Evolutionary conservation across 2,888 invertebrate genomes (phyloP).

Genomic region (Campaea margaritaria): DNA sequence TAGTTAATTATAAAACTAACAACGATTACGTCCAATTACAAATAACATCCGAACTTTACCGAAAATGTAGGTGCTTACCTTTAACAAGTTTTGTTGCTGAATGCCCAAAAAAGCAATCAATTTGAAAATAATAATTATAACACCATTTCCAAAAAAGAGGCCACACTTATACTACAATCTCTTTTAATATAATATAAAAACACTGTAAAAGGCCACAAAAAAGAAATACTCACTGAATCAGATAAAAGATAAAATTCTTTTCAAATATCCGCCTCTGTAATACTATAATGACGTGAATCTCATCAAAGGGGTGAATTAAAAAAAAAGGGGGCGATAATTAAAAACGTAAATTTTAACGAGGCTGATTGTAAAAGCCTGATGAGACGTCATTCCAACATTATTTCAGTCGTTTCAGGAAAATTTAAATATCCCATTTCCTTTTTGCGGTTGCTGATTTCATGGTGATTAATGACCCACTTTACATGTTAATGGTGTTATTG

Average conservation of each 20-base stretch:
- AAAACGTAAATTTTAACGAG: constrained; percentile 72
- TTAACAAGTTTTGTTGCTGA: too few relatives aligned
- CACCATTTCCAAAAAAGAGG: too few relatives aligned
- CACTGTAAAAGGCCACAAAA: background rate
- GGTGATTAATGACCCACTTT: too few relatives aligned
- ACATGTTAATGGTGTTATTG: too few relatives aligned
- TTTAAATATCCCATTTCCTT: background rate
- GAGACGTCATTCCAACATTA: constrained; percentile 47
- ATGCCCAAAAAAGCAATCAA: too few relatives aligned
- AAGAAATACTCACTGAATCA: background rate
- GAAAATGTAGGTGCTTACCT: too few relatives aligned
- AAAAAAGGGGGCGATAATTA: constrained; percentile 61
- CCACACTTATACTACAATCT: too few relatives aligned
- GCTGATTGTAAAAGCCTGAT: constrained; percentile 55
- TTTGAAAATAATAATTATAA: too few relatives aligned
- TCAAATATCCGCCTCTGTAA: constrained; percentile 22
- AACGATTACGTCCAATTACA: too few relatives aligned
- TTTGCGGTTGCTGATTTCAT: background rate
- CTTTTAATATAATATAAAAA: too few relatives aligned
- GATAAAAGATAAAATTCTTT: constrained; percentile 18
- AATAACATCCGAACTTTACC: too few relatives aligned
- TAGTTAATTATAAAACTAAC: too few relatives aligned
- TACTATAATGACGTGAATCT: constrained; percentile 60
- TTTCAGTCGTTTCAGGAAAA: constrained; percentile 10
- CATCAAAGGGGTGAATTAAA: constrained; percentile 53